Evolutionary conservation across 2,113 vertebrate species (phyloP), one percentile per base, ranked within the genome.

Genomic region (Alethe diademata): DNA sequence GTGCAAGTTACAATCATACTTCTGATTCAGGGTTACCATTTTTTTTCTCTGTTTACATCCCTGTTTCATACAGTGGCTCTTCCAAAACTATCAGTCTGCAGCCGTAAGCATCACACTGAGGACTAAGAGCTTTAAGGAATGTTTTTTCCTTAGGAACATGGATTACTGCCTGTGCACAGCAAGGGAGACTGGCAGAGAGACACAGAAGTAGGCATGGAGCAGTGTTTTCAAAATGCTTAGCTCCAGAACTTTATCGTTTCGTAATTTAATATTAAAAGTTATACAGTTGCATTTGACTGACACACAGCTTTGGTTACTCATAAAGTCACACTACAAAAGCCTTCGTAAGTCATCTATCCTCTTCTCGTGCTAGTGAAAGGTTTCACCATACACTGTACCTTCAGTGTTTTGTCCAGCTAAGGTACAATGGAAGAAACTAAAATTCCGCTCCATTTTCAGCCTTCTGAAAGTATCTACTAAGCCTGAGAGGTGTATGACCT

Each of bases 401-500:
- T 80, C 75, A 57, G 1, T 60, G 19, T 76, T 92, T 92, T 4
- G 2, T 78, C 47, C 79, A 33, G 40, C 40, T 20, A 58, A 81
- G 24, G 71, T 87, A 79, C 45, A 74, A 78, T 62, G 47, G 79
- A 70, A 76, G 47, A 83, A 86, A 86, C 4, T 0, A 58, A 90
- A 93, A 48, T 79, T 88, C 36, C 53, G 72, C 47, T 86, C 40
- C 15, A 43, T 78, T 93, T 90, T 93, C 58, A 88, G 67, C 78
- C 81, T 79, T 86, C 90, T 84, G 89, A 92, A 85, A 85, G 40
- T 83, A 74, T 6, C 90, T 80, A 6, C 74, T 64, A 70, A 81
- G 64, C 19, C 61, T 38, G 47, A 86, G 88, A 92, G 84, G 80
- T 75, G 79, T 90, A 19, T 61, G 79, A 96, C 92, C 89, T 94